These are phyloP conservation scores for Coturnix japonica DNA, from an alignment of 2,113 vertebrate genomes.

Conservation along the genomic window DNA sequence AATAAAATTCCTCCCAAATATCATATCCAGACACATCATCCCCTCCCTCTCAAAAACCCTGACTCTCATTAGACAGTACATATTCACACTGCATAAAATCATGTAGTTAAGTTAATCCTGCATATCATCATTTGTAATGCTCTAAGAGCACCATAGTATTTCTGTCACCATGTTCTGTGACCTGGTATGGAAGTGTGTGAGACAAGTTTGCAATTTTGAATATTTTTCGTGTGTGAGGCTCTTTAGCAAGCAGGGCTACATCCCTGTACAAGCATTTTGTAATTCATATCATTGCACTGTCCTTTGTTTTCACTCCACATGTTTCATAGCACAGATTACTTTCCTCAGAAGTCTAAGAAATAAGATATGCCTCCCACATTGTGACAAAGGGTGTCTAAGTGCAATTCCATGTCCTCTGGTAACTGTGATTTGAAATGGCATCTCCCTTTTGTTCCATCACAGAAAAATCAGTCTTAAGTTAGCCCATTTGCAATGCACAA, in stretches of 20 bases:
- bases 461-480: not conserved
- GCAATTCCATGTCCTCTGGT: not conserved
- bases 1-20: fast-evolving
- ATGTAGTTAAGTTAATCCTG: not conserved
- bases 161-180: not conserved
- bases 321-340: not conserved
- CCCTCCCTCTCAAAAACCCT: not conserved
- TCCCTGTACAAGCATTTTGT: not conserved
- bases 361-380: not conserved
- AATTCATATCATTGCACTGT: not conserved
- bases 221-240: not conserved
- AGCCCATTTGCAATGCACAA: not conserved
- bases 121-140: not conserved
- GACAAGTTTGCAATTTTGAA: not conserved
- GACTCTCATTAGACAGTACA: not conserved
- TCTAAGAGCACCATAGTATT: not conserved
- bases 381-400: not conserved
- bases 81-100: not conserved
- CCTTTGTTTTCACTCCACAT: not conserved
- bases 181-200: not conserved
- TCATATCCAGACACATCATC: too few relatives aligned
- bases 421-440: not conserved
- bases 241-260: not conserved
- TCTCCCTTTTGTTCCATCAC: not conserved
- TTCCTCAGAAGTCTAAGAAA: not conserved